Evolutionary conservation across 2,888 invertebrate genomes (phyloP), one percentile per base, ranked within the genome.

Genomic region (Drosophila quinaria): DNA sequence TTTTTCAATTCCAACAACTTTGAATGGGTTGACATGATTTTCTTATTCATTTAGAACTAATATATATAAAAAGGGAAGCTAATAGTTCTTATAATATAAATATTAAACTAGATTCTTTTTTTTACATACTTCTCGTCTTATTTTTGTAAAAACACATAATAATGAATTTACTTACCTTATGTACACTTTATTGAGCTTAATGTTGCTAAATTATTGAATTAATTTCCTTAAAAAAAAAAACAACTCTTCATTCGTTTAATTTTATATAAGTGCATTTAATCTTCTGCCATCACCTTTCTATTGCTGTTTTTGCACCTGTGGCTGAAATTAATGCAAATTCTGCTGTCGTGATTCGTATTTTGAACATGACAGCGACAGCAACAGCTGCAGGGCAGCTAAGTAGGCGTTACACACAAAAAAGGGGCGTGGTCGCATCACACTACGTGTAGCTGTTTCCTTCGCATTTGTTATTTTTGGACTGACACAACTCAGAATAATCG

Each of bases 301-400:
- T 17, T 62, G 50, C 62, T 46, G 60, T 22, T 50, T 50, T 70
- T 55, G 56, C 69, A 83, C 83, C 78, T 83, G 76, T 78, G 70
- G 70, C 44, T 37, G 42, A 4, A 55, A 68, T 51, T 50, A 52
- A 60, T 70, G 64, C 75, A 68, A 65, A 39, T 25, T 33, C 60
- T 47, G 61, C 33, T 61, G 66, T 56, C 44, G 31, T 49, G 52
- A 59, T 62, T 58, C 81, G 68, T 70, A 80, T 70, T 73, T 73
- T 78, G 73, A 84, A 81, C 70, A 70, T 74, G 85, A 68, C 84
- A 66, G 64, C 58, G 31, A 19, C 9, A 15, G 39, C 17, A 49
- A 15, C 17, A 15, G 46, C 58, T 49, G 58, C 58, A 22, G 39
- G 51, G 22, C 47, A 37, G 33, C 66, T 46, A 46, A 10, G 17